These are phyloP conservation scores for Rhamphomyia laevipes DNA, from an alignment of 2,888 invertebrate species.

Conservation along the genomic window DNA sequence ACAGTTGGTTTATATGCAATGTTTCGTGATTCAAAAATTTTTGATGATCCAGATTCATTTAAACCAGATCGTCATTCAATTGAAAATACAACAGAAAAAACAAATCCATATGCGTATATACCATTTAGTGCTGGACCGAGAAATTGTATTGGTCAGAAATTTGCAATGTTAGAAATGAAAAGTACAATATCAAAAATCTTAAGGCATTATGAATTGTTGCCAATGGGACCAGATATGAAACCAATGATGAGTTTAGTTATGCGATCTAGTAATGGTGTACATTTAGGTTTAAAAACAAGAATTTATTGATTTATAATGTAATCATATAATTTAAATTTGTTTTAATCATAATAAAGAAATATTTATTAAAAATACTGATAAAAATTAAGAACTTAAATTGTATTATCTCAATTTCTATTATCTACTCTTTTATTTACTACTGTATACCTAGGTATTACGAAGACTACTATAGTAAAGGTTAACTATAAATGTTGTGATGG, in stretches of 20 bases:
- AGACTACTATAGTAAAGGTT: too few species aligned
- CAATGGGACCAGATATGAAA: conserved; percentile 23
- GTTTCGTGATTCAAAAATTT: conserved; percentile 24
- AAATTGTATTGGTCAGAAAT: conserved; percentile 34
- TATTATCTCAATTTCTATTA: too few species aligned
- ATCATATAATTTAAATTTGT: too few species aligned
- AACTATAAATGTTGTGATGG: too few species aligned
- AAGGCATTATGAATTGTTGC: conserved; percentile 25
- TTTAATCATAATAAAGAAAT: too few species aligned
- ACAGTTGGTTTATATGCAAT: conserved; percentile 29
- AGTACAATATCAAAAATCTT: conserved; percentile 26
- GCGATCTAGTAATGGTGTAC: conserved; percentile 25
- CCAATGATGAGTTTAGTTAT: conserved; percentile 24
- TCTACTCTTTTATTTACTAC: too few species aligned
- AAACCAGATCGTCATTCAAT: conserved; percentile 28
- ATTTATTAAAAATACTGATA: too few species aligned
- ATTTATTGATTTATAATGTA: conserved; percentile 10
- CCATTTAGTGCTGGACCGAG: conserved; percentile 35
- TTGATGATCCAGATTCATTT: conserved; percentile 25
- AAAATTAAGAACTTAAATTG: too few species aligned
- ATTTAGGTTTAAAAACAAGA: conserved; percentile 24
- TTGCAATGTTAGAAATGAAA: conserved; percentile 33
- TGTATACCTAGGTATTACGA: too few species aligned
- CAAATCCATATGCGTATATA: conserved; percentile 23
- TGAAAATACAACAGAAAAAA: conserved; percentile 32